Conservation (phyloP, 2,888 invertebrate genomes). For the Coenonympha glycerion region DNA sequence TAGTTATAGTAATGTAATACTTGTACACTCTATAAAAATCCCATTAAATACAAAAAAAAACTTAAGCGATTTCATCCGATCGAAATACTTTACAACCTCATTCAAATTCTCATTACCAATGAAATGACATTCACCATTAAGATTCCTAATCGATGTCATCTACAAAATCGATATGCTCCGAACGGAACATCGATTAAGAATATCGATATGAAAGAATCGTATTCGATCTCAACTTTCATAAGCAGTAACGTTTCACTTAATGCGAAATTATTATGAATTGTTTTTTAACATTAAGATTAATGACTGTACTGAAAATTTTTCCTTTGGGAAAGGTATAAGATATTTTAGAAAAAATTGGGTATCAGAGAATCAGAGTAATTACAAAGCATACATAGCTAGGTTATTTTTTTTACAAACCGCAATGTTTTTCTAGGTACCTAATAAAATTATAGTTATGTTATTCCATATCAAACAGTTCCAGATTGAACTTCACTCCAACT, state of each 20-base stretch:
- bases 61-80: conserved; percentile 14
- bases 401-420: too few species aligned
- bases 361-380: too few species aligned
- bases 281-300: conserved; percentile 22
- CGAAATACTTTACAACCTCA: conserved; percentile 17
- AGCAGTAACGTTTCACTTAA: conserved; percentile 9
- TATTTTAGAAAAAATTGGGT: too few species aligned
- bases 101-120: conserved; percentile 21
- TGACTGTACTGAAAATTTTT: conserved; percentile 19
- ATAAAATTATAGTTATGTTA: too few species aligned
- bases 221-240: conserved; percentile 9
- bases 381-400: too few species aligned
- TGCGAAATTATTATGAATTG: conserved; percentile 19
- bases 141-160: conserved; percentile 20
- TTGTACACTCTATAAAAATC: conserved; percentile 21
- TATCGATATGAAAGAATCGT: background rate
- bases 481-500: too few species aligned
- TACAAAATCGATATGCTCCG: conserved; percentile 11
- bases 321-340: background rate
- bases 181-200: background rate
- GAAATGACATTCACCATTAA: conserved; percentile 24
- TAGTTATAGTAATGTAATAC: conserved; percentile 9
- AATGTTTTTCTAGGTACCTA: too few species aligned
- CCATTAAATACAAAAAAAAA: conserved; percentile 23
- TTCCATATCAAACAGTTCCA: too few species aligned